Evolutionary conservation across 2,113 vertebrate species (phyloP).

Genomic region (Cervus canadensis): DNA sequence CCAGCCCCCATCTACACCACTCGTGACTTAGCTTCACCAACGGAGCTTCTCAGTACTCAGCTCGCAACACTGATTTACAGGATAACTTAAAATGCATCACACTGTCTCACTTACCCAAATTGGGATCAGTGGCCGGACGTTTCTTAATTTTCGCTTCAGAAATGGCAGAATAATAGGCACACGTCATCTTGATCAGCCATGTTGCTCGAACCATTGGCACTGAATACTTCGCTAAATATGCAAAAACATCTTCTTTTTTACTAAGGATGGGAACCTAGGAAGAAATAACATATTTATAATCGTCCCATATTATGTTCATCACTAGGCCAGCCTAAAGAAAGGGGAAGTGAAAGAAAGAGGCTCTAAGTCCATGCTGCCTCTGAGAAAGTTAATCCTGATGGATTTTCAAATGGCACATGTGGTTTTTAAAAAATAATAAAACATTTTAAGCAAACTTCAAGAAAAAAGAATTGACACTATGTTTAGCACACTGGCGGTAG

Average conservation of each 20-base stretch:
- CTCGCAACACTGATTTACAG: not conserved
- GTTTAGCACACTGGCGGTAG: not conserved
- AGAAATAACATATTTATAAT: not conserved
- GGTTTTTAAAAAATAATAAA: not conserved
- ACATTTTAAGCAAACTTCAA: slow-evolving; percentile 1
- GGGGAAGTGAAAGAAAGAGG: not conserved
- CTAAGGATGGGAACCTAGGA: slow-evolving; percentile 85
- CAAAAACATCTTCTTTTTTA: slow-evolving; percentile 86
- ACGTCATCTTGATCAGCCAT: slow-evolving; percentile 85
- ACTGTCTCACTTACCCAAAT: slow-evolving; percentile 77
- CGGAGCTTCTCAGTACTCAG: accelerated
- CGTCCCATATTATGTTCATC: not conserved
- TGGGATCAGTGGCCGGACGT: slow-evolving; percentile 81
- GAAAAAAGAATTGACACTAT: not conserved
- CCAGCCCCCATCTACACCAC: accelerated
- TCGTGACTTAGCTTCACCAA: accelerated
- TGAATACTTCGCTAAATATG: slow-evolving; percentile 84
- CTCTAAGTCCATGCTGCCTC: not conserved
- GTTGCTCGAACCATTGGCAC: slow-evolving; percentile 83
- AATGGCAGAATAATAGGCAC: slow-evolving; percentile 85
- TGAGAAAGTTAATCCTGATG: not conserved
- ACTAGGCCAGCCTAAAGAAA: not conserved
- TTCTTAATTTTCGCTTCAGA: slow-evolving; percentile 88
- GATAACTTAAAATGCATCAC: not conserved
- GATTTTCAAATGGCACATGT: not conserved